A percentile compares a stretch with the other conserved stretches of the same genome.
Evolutionary conservation across 2,888 invertebrate species (phyloP).

Genomic region (Chrysodeixis includens): DNA sequence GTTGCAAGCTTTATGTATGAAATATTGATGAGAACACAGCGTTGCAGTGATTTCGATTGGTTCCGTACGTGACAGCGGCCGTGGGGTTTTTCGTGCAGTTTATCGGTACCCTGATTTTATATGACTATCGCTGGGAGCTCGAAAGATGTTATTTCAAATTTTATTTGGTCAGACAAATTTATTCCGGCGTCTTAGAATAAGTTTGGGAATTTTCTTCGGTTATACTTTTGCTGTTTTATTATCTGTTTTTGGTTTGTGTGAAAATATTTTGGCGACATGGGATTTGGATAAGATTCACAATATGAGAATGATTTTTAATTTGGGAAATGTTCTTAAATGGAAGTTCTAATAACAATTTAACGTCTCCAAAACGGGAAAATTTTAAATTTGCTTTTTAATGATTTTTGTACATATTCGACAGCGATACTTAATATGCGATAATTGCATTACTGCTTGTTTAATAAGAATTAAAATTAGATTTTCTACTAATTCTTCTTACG

Average conservation of each 20-base stretch:
- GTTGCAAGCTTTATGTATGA: conserved; percentile 64
- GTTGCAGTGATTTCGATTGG: conserved; percentile 79
- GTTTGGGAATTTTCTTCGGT: not conserved
- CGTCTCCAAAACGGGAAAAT: no score
- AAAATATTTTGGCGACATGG: not conserved
- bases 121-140: conserved; percentile 58
- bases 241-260: not conserved
- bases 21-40: conserved; percentile 69
- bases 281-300: no score
- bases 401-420: no score
- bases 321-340: no score
- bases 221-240: not conserved
- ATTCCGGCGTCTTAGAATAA: conserved; percentile 34
- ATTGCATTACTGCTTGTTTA: no score
- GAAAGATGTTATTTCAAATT: conserved; percentile 50
- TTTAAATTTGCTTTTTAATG: no score
- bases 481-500: no score
- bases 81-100: conserved; percentile 65
- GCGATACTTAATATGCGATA: no score
- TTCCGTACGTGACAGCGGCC: conserved; percentile 68
- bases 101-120: conserved; percentile 71
- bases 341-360: no score
- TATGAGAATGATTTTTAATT: no score
- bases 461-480: no score
- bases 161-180: conserved; percentile 53